A percentile compares a stretch with the other conserved stretches of the same genome.
phyloP scores from a whole-genome alignment of 2,797 vertebrate genomes.

The Oreortyx pictus region DNA sequence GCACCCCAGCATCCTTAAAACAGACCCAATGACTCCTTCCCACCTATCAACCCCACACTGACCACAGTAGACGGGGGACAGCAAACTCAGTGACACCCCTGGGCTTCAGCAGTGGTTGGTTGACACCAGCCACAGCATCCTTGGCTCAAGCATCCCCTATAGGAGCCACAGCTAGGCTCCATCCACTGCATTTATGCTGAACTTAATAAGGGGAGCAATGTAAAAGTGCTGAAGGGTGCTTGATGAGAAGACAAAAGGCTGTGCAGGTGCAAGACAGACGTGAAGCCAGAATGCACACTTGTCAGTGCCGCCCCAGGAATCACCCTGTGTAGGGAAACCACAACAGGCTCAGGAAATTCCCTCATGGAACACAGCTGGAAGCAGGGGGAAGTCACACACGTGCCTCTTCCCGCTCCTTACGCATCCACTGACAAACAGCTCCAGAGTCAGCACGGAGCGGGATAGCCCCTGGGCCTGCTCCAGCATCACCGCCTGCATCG shows the following conservation, averaged over 20 bases:
- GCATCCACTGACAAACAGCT: not conserved
- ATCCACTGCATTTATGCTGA: not conserved
- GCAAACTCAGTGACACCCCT: not conserved
- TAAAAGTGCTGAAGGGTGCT: not conserved
- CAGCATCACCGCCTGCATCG: not conserved
- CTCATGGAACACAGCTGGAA: constrained; percentile 36
- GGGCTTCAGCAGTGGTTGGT: not conserved
- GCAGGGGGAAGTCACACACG: not conserved
- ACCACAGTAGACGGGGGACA: not conserved
- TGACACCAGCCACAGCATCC: not conserved
- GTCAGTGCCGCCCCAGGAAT: not conserved
- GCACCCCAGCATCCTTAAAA: not conserved
- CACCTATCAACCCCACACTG: not conserved
- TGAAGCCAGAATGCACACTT: not conserved
- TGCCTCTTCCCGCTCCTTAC: constrained; percentile 17
- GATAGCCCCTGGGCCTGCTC: not conserved
- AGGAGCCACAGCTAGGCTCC: not conserved
- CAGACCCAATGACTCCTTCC: not conserved
- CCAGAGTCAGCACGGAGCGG: not conserved
- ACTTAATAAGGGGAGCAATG: not conserved
- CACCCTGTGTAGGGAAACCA: constrained; percentile 2
- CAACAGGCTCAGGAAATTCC: constrained; percentile 54
- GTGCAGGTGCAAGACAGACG: not conserved
- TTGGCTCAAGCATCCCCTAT: not conserved
- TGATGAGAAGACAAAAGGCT: not conserved